These are phyloP conservation scores for Nothocercus nigrocapillus DNA, from an alignment of 2,113 vertebrate species.

Conservation along the genomic window DNA sequence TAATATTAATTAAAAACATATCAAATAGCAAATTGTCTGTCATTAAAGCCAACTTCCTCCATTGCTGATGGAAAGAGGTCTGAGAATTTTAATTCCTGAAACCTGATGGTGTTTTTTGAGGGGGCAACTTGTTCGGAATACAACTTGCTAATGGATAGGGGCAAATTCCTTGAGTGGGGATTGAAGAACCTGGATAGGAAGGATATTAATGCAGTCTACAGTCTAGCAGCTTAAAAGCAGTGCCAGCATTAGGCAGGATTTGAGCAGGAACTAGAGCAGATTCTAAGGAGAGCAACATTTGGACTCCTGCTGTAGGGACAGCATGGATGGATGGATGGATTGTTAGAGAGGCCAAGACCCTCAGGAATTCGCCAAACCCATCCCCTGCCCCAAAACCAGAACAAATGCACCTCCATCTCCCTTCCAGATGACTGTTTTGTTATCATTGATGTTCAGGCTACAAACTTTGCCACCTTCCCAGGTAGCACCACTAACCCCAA, in stretches of 20 bases:
- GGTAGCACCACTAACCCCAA: neutral
- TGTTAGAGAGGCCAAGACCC: neutral
- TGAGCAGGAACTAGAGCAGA: neutral
- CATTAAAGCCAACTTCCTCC: neutral
- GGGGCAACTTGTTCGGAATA: neutral
- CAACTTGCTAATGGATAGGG: neutral
- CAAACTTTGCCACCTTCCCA: neutral
- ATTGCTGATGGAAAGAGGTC: neutral
- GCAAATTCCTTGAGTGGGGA: neutral
- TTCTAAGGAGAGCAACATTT: neutral
- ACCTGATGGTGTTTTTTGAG: neutral
- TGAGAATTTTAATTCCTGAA: neutral
- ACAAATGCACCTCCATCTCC: neutral
- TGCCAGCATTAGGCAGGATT: neutral
- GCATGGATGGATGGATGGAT: neutral
- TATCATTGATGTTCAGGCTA: neutral
- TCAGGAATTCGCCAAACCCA: neutral
- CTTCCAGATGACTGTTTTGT: neutral
- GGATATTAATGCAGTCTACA: neutral
- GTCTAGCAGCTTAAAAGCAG: neutral
- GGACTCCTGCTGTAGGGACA: neutral
- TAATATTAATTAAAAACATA: constrained; percentile 48
- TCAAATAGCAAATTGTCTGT: neutral
- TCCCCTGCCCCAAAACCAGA: neutral
- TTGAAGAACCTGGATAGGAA: neutral